A percentile compares a stretch with the other conserved stretches of the same genome.
Evolutionary conservation across 2,797 vertebrate species (phyloP).

Genomic region (Lateolabrax maculatus): DNA sequence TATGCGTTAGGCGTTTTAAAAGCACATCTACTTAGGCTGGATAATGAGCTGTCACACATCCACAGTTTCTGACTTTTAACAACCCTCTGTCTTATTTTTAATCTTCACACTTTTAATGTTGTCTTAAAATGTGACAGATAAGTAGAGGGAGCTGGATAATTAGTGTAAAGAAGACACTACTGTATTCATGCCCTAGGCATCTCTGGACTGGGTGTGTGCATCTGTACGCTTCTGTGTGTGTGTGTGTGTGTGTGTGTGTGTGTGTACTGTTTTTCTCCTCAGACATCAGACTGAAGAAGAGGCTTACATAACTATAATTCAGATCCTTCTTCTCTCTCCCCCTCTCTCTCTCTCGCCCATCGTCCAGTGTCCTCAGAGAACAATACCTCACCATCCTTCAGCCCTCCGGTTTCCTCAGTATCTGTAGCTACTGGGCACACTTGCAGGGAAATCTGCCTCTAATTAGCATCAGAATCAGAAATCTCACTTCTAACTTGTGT

Average conservation of each 20-base stretch:
- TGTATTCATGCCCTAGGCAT: conserved; percentile 26
- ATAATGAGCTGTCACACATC: conserved; percentile 65
- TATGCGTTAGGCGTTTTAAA: conserved; percentile 27
- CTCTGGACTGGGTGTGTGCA: conserved; percentile 11
- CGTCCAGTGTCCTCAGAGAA: conserved; percentile 25
- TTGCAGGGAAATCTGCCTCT: conserved; percentile 40
- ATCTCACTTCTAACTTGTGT: conserved; percentile 48
- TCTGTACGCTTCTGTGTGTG: neutral
- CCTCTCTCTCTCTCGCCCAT: conserved; percentile 2
- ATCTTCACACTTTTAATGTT: conserved; percentile 55
- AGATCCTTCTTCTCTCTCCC: neutral
- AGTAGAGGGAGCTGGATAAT: conserved; percentile 59
- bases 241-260: conserved; percentile 12
- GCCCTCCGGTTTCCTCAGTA: conserved; percentile 13
- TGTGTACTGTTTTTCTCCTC: conserved; percentile 20
- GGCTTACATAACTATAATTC: conserved; percentile 25
- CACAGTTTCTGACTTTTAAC: conserved; percentile 53
- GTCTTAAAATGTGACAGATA: conserved; percentile 55
- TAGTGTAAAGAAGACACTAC: conserved; percentile 46
- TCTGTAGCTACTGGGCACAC: conserved; percentile 39
- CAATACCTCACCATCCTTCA: conserved; percentile 16
- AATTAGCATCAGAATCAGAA: conserved; percentile 65
- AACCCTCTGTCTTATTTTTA: conserved; percentile 58
- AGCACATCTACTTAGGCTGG: conserved; percentile 19
- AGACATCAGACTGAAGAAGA: conserved; percentile 40